phyloP scores from a whole-genome alignment of 2,888 invertebrate species.

The Archaeoteleia sp. region DNA sequence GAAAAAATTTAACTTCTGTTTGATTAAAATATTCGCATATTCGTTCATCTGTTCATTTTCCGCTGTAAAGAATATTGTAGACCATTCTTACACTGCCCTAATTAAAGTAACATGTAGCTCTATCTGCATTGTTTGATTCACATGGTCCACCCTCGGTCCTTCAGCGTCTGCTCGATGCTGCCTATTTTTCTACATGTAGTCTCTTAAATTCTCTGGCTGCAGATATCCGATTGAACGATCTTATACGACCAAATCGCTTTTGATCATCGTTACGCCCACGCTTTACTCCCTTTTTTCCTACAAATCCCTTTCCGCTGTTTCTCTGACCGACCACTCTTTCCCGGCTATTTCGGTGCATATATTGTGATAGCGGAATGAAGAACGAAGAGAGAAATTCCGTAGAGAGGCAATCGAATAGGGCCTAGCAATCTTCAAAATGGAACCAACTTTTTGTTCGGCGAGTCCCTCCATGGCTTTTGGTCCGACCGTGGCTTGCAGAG shows the following conservation, averaged over 20 bases:
- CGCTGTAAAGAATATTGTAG: no score
- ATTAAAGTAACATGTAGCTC: no score
- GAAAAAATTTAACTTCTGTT: no score
- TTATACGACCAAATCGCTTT: slow-evolving; percentile 62
- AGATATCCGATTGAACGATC: slow-evolving; percentile 32
- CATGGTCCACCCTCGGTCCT: no score
- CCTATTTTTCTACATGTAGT: background rate
- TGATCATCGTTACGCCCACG: slow-evolving; percentile 60
- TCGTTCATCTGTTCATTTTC: no score
- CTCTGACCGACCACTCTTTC: slow-evolving; percentile 31
- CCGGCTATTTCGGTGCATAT: slow-evolving; percentile 15
- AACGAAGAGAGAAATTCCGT: slow-evolving; percentile 23
- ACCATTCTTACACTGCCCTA: no score
- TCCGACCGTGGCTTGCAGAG: slow-evolving; percentile 20
- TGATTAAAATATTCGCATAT: no score
- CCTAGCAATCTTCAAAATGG: slow-evolving; percentile 54
- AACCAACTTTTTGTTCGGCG: slow-evolving; percentile 44
- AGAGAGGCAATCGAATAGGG: slow-evolving; percentile 51
- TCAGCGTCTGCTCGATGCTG: no score
- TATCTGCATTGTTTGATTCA: no score
- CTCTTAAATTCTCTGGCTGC: slow-evolving; percentile 23
- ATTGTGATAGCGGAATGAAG: slow-evolving; percentile 22
- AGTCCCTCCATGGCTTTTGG: slow-evolving; percentile 15
- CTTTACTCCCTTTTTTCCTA: slow-evolving; percentile 49
- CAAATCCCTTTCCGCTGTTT: slow-evolving; percentile 29